Evolutionary conservation across 2,797 vertebrate genomes (phyloP).

Genomic region (Pristis pectinata): DNA sequence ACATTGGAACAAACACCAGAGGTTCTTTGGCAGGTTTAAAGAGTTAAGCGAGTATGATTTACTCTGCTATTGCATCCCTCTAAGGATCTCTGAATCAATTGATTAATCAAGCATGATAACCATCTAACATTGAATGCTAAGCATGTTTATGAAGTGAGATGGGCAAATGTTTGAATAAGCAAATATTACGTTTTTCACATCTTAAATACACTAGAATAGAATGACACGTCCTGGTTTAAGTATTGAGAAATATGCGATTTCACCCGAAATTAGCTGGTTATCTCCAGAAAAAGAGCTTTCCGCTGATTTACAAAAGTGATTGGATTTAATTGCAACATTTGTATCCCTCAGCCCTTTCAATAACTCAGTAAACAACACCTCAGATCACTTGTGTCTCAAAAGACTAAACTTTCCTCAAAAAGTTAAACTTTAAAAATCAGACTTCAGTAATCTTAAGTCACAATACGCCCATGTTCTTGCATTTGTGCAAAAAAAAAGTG

Average conservation of each 20-base stretch:
- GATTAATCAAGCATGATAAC: slow-evolving; percentile 42
- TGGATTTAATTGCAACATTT: background rate
- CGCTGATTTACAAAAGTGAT: background rate
- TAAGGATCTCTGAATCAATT: slow-evolving; percentile 39
- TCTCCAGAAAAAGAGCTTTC: background rate
- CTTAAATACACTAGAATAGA: slow-evolving; percentile 9
- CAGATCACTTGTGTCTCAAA: background rate
- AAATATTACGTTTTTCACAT: background rate
- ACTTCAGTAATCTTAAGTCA: no score
- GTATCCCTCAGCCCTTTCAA: background rate
- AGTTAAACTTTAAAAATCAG: no score
- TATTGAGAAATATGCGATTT: background rate
- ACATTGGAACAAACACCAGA: background rate
- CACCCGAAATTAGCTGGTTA: background rate
- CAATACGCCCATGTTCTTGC: background rate
- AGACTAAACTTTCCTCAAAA: background rate
- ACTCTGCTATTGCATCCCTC: slow-evolving; percentile 40
- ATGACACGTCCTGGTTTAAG: no score
- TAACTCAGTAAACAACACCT: background rate
- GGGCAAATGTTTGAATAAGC: background rate
- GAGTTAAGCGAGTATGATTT: slow-evolving; percentile 41
- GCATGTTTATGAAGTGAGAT: slow-evolving; percentile 41
- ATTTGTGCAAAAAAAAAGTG: background rate
- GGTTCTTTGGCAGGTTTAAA: slow-evolving; percentile 41
- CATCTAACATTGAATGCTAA: slow-evolving; percentile 44